These are phyloP conservation scores for Palythoa heliodiscus DNA, from an alignment of 92 coral and sea anemone genomes.

Conservation along the genomic window DNA sequence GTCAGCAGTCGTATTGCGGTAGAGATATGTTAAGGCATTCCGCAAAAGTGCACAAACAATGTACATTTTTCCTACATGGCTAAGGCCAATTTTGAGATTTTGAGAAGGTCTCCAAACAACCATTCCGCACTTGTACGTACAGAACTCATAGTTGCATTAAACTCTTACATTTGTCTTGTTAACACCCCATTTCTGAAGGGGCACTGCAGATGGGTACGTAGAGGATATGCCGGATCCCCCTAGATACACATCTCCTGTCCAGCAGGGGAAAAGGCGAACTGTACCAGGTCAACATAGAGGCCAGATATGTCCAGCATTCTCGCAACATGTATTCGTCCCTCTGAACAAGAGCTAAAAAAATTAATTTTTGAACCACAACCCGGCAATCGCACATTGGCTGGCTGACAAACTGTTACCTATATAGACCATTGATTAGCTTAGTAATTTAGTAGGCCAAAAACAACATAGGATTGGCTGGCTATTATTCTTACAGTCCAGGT, in stretches of 20 bases:
- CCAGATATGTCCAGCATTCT: constrained; percentile 53
- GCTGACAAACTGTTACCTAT: not conserved
- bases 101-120: constrained; percentile 1
- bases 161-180: not conserved
- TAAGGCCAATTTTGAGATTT: not conserved
- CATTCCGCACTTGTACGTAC: constrained; percentile 3
- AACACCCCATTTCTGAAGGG: constrained; percentile 2
- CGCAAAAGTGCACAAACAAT: constrained; percentile 5
- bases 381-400: not conserved
- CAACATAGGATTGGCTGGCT: constrained; percentile 2
- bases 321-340: constrained; percentile 60
- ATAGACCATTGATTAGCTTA: constrained; percentile 1
- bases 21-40: not conserved
- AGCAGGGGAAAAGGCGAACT: constrained; percentile 4
- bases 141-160: constrained; percentile 3
- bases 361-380: not conserved
- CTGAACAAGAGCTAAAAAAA: constrained; percentile 15
- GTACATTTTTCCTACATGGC: not conserved
- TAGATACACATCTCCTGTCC: constrained; percentile 31
- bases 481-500: not conserved
- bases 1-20: constrained; percentile 6
- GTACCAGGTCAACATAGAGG: constrained; percentile 43
- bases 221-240: constrained; percentile 56
- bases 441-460: not conserved
- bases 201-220: constrained; percentile 1